These are phyloP conservation scores for Mesocricetus auratus DNA, from an alignment of 2,113 vertebrate species.

Conservation along the genomic window DNA sequence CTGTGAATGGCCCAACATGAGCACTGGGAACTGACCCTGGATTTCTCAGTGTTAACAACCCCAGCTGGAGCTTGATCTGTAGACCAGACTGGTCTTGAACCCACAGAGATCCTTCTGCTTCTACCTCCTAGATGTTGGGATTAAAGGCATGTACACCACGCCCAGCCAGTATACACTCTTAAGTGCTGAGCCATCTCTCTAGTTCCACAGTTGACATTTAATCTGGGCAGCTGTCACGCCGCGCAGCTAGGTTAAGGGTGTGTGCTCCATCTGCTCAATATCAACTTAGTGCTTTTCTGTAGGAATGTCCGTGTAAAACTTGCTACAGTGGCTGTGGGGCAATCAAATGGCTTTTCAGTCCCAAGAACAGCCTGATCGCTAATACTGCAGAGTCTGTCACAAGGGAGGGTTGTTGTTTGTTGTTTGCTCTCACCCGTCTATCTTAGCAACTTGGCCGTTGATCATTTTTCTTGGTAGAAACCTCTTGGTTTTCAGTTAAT, in stretches of 20 bases:
- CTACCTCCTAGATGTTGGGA: not conserved
- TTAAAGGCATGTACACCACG: not conserved
- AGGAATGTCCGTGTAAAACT: not conserved
- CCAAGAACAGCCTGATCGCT: not conserved
- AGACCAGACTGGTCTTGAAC: not conserved
- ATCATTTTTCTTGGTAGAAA: conserved; percentile 57
- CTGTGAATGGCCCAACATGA: not conserved
- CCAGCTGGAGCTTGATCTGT: not conserved
- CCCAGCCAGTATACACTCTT: not conserved
- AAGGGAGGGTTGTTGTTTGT: not conserved
- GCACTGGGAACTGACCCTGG: not conserved
- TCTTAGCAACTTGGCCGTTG: not conserved
- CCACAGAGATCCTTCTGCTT: not conserved
- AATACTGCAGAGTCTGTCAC: not conserved
- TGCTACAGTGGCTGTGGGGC: not conserved
- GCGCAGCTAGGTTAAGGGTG: not conserved
- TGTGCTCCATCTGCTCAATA: not conserved
- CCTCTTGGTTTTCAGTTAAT: conserved; percentile 46
- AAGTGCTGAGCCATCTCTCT: no score
- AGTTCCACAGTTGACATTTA: not conserved
- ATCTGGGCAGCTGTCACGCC: not conserved
- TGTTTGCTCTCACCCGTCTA: not conserved
- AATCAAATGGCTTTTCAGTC: not conserved
- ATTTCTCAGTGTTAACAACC: not conserved
- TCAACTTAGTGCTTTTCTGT: not conserved